A percentile compares a stretch with the other conserved stretches of the same genome.
Evolutionary conservation across 2,113 vertebrate genomes (phyloP).

Genomic region (Platysternon megacephalum): DNA sequence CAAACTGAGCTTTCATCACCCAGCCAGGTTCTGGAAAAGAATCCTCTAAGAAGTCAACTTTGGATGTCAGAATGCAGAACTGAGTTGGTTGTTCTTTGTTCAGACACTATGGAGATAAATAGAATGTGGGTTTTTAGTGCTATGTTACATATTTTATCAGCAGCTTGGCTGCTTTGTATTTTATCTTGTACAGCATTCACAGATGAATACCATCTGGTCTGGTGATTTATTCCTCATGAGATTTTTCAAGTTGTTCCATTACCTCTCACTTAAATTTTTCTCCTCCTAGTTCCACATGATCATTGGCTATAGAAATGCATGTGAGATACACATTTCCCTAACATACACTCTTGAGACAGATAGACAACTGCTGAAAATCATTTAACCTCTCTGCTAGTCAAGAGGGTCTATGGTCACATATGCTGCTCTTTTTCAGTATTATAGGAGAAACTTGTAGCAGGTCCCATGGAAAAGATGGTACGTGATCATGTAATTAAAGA

Average conservation of each 20-base stretch:
- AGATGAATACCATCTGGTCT: constrained; percentile 74
- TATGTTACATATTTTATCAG: constrained; percentile 1
- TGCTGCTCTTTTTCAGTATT: background rate
- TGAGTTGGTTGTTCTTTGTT: background rate
- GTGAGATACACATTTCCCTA: constrained; percentile 44
- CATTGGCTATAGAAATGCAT: constrained; percentile 18
- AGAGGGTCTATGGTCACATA: background rate
- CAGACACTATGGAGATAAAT: background rate
- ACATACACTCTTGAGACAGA: background rate
- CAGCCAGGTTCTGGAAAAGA: too few relatives aligned
- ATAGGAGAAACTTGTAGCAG: background rate
- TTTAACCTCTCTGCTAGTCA: constrained; percentile 17
- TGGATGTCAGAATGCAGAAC: background rate
- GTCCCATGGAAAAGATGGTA: background rate
- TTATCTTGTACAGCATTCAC: constrained; percentile 19
- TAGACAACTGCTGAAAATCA: constrained; percentile 35
- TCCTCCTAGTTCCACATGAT: background rate
- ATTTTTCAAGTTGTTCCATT: constrained; percentile 67
- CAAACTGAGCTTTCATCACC: background rate
- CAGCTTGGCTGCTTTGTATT: background rate
- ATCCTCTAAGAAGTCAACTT: background rate
- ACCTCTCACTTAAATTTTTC: constrained; percentile 42
- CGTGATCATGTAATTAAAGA: background rate
- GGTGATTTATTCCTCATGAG: constrained; percentile 71
- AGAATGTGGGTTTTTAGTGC: constrained; percentile 34